Evolutionary conservation across 2,113 vertebrate genomes (phyloP), one percentile per base, ranked within the genome.

Genomic region (Tachycineta bicolor): DNA sequence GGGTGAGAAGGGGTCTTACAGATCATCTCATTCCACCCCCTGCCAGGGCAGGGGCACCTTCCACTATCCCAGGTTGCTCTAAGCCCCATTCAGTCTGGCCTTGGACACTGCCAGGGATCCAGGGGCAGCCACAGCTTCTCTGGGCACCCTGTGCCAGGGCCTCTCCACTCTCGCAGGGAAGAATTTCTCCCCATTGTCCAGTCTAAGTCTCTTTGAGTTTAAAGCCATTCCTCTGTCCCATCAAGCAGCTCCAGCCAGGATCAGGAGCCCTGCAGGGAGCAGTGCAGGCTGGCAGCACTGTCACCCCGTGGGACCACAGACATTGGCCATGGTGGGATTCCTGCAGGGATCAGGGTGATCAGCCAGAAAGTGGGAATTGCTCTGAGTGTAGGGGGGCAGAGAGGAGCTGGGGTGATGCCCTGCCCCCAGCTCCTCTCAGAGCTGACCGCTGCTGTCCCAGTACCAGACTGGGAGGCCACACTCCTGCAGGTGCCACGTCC

Each of bases 251-350:
- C 12, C 24, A 22, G 44, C 37, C 1, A 4, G 44, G n/a, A 15
- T 10, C 68, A 39, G 31, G 28, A 82, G 50, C 4, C 0, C 25
- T 46, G 34, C 1, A 7, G 44, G 37, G 39, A 46, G 2, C 5
- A 2, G 14, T 1, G 17, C 5, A 11, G 7, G 33, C 18, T 2
- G 9, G n/a, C 68, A 34, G 13, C 0, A 0, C 33, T 21, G 23
- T 14, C 5, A 1, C 7, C 16, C 12, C 0, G 0, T 3, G 11
- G 37, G 9, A 33, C 3, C 25, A 11, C 13, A 26, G 73, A 7
- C 31, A 6, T 22, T 9, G 2, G 0, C 18, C 62, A 12, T 3
- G 12, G 33, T 0, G 10, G 53, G 67, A 33, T 6, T 14, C 34
- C 60, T 49, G 31, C 29, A 5, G 17, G 10, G 31, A 18, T 8